These are phyloP conservation scores for Agapostemon virescens DNA, from an alignment of 2,888 invertebrate genomes.

Conservation along the genomic window DNA sequence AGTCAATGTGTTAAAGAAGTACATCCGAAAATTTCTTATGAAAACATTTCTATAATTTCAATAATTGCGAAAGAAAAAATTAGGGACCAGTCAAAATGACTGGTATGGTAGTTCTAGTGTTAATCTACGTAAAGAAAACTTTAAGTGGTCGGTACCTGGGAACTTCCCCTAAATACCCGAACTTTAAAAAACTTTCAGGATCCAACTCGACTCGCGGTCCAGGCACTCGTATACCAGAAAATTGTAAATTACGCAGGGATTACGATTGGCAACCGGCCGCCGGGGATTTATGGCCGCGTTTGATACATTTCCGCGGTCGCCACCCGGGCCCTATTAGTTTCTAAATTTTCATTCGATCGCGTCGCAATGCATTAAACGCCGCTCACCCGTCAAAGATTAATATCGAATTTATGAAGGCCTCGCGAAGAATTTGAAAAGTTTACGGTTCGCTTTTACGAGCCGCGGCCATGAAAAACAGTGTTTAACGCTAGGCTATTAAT, in stretches of 20 bases:
- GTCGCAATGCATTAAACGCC: constrained; percentile 13
- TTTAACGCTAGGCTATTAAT: constrained; percentile 33
- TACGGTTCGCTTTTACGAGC: constrained; percentile 26
- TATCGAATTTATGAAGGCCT: constrained; percentile 24
- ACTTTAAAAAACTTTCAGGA: background rate
- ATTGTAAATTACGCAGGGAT: constrained; percentile 51
- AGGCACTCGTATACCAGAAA: background rate
- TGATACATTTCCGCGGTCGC: constrained; percentile 23
- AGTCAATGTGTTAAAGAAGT: too few relatives aligned
- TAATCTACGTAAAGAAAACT: too few relatives aligned
- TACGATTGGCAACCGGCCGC: constrained; percentile 36
- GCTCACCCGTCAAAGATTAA: background rate
- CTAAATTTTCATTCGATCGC: constrained; percentile 38
- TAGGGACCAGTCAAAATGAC: too few relatives aligned
- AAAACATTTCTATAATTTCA: too few relatives aligned
- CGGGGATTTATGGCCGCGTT: constrained; percentile 45
- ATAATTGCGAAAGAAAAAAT: too few relatives aligned
- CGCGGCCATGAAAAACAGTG: constrained; percentile 34
- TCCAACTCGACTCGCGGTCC: background rate
- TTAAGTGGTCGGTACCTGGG: too few relatives aligned
- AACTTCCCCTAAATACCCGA: too few relatives aligned
- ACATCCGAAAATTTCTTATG: too few relatives aligned
- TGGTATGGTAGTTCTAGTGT: too few relatives aligned
- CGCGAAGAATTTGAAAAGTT: constrained; percentile 28
- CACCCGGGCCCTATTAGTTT: constrained; percentile 25